Percentiles rank a stretch among this genome's conserved stretches.
These are phyloP conservation scores for Endotricha flammealis DNA, from an alignment of 2,888 invertebrate species.

Conservation along the genomic window DNA sequence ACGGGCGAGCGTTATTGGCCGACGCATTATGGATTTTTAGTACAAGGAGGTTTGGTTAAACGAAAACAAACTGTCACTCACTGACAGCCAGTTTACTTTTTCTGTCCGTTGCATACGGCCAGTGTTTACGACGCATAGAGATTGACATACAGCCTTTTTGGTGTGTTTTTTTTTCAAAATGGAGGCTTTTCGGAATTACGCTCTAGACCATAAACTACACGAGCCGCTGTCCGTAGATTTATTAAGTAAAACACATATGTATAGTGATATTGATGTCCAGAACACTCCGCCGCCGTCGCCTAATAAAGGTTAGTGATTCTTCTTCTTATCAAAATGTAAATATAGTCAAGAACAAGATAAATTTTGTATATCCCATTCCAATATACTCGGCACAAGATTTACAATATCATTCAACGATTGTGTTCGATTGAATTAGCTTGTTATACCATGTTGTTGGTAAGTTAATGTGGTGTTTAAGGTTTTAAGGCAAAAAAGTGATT, in stretches of 20 bases:
- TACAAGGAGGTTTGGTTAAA: constrained; percentile 39
- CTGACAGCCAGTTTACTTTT: constrained; percentile 57
- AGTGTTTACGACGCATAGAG: no score
- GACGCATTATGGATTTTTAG: constrained; percentile 70
- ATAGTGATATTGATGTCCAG: constrained; percentile 29
- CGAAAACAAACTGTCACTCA: constrained; percentile 47
- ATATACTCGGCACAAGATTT: no score
- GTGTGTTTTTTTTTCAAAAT: constrained; percentile 25
- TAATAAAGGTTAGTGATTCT: constrained; percentile 62
- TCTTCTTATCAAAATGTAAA: no score
- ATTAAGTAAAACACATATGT: constrained; percentile 36
- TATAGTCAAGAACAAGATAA: no score
- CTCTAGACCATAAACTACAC: constrained; percentile 37
- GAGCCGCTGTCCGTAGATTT: constrained; percentile 47
- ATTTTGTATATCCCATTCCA: no score
- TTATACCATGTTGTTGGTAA: no score
- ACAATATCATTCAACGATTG: no score
- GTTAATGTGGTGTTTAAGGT: no score
- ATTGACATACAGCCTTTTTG: background rate
- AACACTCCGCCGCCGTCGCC: constrained; percentile 60
- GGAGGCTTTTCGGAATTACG: constrained; percentile 40
- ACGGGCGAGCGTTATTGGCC: constrained; percentile 57
- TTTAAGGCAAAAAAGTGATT: no score
- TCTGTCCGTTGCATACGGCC: no score
- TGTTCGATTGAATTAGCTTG: no score